Conservation (phyloP, 2,888 invertebrate genomes). For the Drosophila dives region DNA sequence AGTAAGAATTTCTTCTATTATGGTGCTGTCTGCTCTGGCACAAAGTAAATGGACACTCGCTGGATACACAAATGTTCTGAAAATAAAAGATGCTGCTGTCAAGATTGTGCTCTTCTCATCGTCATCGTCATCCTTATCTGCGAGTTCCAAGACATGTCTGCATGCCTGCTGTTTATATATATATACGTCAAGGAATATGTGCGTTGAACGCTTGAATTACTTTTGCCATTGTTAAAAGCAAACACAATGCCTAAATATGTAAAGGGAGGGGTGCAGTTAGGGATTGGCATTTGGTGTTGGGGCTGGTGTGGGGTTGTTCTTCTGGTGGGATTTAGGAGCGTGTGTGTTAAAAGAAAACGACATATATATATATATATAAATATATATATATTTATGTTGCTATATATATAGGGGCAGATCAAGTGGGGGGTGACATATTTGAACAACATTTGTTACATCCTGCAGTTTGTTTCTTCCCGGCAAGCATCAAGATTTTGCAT, state of each 20-base stretch:
- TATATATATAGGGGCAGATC: conserved; percentile 27
- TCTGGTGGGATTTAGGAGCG: conserved; percentile 49
- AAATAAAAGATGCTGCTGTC: conserved; percentile 38
- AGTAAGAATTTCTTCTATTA: not conserved
- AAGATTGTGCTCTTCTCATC: conserved; percentile 28
- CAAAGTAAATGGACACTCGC: not conserved
- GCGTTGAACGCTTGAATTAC: conserved; percentile 72
- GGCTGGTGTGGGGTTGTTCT: not conserved
- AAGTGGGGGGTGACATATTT: conserved; percentile 56
- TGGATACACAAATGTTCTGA: conserved; percentile 3
- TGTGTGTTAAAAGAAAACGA: conserved; percentile 1
- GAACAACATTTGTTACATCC: conserved; percentile 73
- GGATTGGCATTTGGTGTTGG: not conserved
- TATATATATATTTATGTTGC: conserved; percentile 27
- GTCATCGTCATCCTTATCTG: conserved; percentile 18
- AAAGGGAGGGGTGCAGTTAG: conserved; percentile 13
- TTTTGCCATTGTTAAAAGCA: conserved; percentile 72
- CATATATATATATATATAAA: conserved; percentile 20
- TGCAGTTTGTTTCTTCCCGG: conserved; percentile 38
- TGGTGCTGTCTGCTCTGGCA: not conserved
- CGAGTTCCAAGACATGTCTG: conserved; percentile 28
- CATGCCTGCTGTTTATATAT: conserved; percentile 5
- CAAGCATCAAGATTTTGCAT: conserved; percentile 59
- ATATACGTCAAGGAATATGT: conserved; percentile 56
- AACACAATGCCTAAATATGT: conserved; percentile 56